Evolutionary conservation across 2,113 vertebrate species (phyloP).

Genomic region (Cyrtonyx montezumae): DNA sequence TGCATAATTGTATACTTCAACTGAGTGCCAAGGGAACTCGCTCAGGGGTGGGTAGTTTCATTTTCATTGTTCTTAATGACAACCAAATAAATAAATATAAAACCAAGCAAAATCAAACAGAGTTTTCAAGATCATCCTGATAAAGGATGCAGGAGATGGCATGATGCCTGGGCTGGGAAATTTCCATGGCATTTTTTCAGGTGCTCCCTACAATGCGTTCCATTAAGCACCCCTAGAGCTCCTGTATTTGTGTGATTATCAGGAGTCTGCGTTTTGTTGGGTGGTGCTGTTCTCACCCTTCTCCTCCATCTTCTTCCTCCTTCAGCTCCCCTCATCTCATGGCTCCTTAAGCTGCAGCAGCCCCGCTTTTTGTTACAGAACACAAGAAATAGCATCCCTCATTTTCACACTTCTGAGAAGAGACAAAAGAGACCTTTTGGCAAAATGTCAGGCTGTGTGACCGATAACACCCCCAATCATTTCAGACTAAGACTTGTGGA

Average conservation of each 20-base stretch:
- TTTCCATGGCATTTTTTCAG: slow-evolving; percentile 34
- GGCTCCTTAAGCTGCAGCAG: neutral
- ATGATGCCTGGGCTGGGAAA: neutral
- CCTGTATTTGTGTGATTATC: neutral
- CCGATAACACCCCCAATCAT: slow-evolving; percentile 20
- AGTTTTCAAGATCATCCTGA: neutral
- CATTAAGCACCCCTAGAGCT: neutral
- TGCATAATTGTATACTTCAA: slow-evolving; percentile 5
- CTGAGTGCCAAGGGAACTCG: neutral
- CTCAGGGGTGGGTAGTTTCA: neutral
- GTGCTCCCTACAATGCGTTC: slow-evolving; percentile 32
- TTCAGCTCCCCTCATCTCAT: slow-evolving; percentile 6
- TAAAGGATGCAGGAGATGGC: neutral
- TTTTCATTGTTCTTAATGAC: slow-evolving; percentile 1
- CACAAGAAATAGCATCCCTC: slow-evolving; percentile 26
- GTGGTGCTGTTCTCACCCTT: neutral
- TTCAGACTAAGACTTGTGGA: slow-evolving; percentile 38
- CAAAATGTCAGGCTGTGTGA: slow-evolving; percentile 54
- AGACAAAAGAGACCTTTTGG: slow-evolving; percentile 64
- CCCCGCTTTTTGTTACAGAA: neutral
- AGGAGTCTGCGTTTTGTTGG: neutral
- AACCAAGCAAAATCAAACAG: neutral
- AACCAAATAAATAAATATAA: neutral
- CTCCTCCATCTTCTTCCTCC: neutral
- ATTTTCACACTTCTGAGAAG: slow-evolving; percentile 37